A percentile compares a stretch with the other conserved stretches of the same genome.
phyloP scores from a whole-genome alignment of 1,140 invertebrate species.

The Scaptomyza montana region DNA sequence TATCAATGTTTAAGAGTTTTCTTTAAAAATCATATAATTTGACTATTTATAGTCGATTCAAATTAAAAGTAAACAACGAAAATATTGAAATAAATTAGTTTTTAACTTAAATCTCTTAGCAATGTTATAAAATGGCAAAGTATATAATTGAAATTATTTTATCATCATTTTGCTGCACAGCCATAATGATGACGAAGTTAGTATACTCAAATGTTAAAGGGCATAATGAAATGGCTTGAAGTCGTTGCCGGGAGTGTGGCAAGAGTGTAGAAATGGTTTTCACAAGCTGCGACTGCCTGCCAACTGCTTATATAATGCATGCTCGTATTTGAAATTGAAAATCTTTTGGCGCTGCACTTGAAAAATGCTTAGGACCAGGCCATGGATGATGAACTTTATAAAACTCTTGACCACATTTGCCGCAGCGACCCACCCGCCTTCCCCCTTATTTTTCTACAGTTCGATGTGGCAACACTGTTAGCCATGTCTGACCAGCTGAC shows the following conservation, averaged over 20 bases:
- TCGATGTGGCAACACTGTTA: slow-evolving; percentile 47
- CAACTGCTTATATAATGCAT: slow-evolving; percentile 67
- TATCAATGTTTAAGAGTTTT: too few species aligned
- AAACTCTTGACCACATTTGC: slow-evolving; percentile 80
- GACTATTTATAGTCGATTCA: too few species aligned
- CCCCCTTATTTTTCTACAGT: not conserved
- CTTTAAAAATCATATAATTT: too few species aligned
- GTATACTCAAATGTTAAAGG: slow-evolving; percentile 9
- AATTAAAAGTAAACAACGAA: too few species aligned
- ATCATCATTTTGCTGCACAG: not conserved
- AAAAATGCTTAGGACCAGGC: slow-evolving; percentile 72
- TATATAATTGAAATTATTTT: too few species aligned
- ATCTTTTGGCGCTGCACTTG: slow-evolving; percentile 77
- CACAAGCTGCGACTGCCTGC: slow-evolving; percentile 31
- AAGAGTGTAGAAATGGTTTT: slow-evolving; percentile 51
- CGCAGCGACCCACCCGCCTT: slow-evolving; percentile 34
- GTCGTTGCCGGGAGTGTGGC: not conserved
- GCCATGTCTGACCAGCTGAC: slow-evolving; percentile 73
- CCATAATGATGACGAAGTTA: slow-evolving; percentile 16
- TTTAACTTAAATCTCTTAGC: too few species aligned
- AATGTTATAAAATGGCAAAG: too few species aligned
- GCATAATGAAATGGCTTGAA: slow-evolving; percentile 37
- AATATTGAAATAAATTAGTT: too few species aligned
- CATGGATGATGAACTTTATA: slow-evolving; percentile 76
- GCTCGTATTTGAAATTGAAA: slow-evolving; percentile 75